Evolutionary conservation across 2,113 vertebrate genomes (phyloP).

Genomic region (Lagopus leucura): DNA sequence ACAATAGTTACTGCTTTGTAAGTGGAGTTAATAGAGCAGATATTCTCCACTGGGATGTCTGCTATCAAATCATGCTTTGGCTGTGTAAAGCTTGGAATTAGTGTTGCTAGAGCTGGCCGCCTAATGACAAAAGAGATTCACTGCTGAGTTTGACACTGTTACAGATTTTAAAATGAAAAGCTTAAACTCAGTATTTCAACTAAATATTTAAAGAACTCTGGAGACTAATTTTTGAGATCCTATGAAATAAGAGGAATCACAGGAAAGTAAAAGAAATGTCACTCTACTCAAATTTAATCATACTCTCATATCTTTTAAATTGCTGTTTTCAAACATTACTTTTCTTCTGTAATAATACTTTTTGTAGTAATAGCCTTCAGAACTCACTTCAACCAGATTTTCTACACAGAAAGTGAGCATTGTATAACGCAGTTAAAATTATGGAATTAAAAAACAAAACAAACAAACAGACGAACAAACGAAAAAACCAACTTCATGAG

Average conservation of each 20-base stretch:
- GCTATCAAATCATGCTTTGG: not conserved
- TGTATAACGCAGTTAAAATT: not conserved
- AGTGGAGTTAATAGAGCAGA: not conserved
- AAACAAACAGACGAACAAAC: not conserved
- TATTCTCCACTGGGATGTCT: not conserved
- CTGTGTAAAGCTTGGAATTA: not conserved
- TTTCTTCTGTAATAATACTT: not conserved
- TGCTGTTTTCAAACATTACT: not conserved
- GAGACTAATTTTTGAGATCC: not conserved
- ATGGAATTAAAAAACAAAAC: not conserved
- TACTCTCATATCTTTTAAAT: not conserved
- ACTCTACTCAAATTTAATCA: not conserved
- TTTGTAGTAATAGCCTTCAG: not conserved
- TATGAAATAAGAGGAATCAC: not conserved
- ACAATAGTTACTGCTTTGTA: not conserved
- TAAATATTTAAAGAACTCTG: not conserved
- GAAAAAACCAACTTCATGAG: not conserved
- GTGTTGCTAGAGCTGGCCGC: not conserved
- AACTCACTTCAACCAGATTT: not conserved
- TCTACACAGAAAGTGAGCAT: not conserved
- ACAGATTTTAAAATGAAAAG: not conserved
- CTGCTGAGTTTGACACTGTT: not conserved
- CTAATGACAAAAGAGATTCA: not conserved
- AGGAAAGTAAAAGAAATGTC: not conserved
- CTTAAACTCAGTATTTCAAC: not conserved